A percentile compares a stretch with the other conserved stretches of the same genome.
Conservation (phyloP, 2,113 vertebrate species). For the Bubo bubo region DNA sequence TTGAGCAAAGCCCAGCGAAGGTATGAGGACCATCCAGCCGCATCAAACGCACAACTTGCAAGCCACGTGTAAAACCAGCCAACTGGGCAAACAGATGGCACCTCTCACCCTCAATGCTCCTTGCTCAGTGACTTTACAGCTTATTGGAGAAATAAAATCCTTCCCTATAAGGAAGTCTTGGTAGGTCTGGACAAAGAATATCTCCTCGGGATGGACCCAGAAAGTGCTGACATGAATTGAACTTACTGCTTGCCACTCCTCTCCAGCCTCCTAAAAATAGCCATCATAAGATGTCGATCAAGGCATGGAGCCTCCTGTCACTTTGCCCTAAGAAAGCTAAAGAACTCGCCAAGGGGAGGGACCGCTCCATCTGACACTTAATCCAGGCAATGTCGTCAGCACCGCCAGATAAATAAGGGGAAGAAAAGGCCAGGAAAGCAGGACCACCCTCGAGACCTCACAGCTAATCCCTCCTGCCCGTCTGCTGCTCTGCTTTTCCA, state of each 20-base stretch:
- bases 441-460: slow-evolving; percentile 85
- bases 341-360: slow-evolving; percentile 80
- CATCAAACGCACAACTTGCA: not conserved
- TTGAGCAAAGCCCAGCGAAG: not conserved
- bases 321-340: slow-evolving; percentile 99
- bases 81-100: not conserved
- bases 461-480: slow-evolving; percentile 75
- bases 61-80: not conserved
- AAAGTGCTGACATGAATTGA: slow-evolving; percentile 73
- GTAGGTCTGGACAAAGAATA: slow-evolving; percentile 8
- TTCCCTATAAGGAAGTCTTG: slow-evolving; percentile 24
- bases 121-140: not conserved
- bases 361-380: slow-evolving; percentile 80
- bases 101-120: not conserved
- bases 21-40: not conserved
- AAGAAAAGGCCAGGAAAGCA: slow-evolving; percentile 69
- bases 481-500: slow-evolving; percentile 70
- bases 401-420: slow-evolving; percentile 86
- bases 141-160: not conserved
- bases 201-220: slow-evolving; percentile 16
- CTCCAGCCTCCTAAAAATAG: slow-evolving; percentile 87
- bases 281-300: slow-evolving; percentile 73
- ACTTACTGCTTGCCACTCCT: slow-evolving; percentile 69
- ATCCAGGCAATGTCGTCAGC: slow-evolving; percentile 83
- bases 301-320: slow-evolving; percentile 77